Conservation (phyloP, 2,113 vertebrate genomes). For the Leptodactylus fuscus region DNA sequence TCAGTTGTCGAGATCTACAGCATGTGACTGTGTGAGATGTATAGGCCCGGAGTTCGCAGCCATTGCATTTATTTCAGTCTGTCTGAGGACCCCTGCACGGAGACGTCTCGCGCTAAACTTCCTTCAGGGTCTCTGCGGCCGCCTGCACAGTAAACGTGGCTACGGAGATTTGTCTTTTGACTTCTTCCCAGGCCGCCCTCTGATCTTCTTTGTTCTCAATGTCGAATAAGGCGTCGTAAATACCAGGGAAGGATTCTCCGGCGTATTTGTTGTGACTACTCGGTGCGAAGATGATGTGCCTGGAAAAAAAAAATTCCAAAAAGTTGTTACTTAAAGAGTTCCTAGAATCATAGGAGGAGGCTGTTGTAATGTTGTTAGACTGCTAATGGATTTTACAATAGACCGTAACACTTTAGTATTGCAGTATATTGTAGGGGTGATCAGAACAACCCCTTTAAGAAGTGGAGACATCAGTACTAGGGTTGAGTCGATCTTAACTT, state of each 20-base stretch:
- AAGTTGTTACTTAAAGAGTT: conserved; percentile 53
- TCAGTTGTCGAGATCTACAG: background rate
- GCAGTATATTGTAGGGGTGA: too few relatives aligned
- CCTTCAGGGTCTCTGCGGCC: conserved; percentile 81
- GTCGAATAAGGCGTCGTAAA: conserved; percentile 91
- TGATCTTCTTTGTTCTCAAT: conserved; percentile 77
- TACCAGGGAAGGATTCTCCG: conserved; percentile 91
- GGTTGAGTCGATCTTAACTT: too few relatives aligned
- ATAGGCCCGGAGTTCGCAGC: background rate
- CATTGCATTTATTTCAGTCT: background rate
- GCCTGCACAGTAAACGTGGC: conserved; percentile 89
- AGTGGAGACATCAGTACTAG: too few relatives aligned
- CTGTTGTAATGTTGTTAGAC: too few relatives aligned
- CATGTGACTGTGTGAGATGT: background rate
- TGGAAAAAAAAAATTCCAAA: conserved; percentile 63
- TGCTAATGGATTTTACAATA: too few relatives aligned
- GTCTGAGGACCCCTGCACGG: too few relatives aligned
- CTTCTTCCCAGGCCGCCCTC: conserved; percentile 82
- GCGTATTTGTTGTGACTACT: conserved; percentile 94
- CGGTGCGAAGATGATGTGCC: conserved; percentile 91
- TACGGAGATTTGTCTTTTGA: conserved; percentile 88
- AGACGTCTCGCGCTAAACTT: conserved; percentile 69
- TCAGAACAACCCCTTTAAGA: too few relatives aligned
- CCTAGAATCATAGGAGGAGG: too few relatives aligned
- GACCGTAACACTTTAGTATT: too few relatives aligned